A percentile compares a stretch with the other conserved stretches of the same genome.
Conservation (phyloP, 2,888 invertebrate genomes). For the Fragum whitleyi region DNA sequence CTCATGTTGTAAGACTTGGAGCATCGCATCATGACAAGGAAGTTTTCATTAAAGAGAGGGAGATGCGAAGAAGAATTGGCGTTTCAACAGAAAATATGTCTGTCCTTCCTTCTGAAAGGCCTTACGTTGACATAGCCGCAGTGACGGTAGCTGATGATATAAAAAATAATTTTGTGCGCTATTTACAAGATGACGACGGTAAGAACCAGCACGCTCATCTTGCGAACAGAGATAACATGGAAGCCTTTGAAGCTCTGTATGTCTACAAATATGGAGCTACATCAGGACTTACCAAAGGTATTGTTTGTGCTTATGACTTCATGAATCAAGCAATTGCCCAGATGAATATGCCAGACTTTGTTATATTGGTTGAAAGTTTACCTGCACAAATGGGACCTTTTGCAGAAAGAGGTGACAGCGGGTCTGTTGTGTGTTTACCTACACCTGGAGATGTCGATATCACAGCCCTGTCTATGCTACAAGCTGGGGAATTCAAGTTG, state of each 20-base stretch:
- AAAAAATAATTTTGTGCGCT: constrained; percentile 9
- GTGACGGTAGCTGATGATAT: constrained; percentile 20
- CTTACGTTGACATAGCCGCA: constrained; percentile 41
- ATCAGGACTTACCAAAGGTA: constrained; percentile 33
- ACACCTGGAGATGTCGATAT: constrained; percentile 21
- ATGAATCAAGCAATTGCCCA: not conserved
- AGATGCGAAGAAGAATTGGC: constrained; percentile 9
- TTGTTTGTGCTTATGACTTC: constrained; percentile 37
- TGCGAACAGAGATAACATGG: not conserved
- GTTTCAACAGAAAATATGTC: constrained; percentile 18
- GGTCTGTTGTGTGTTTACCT: constrained; percentile 32
- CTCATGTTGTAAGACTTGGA: constrained; percentile 43
- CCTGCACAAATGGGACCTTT: constrained; percentile 23
- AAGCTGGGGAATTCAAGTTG: constrained; percentile 28
- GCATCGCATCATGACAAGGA: not conserved
- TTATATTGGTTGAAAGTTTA: constrained; percentile 34
- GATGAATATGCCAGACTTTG: not conserved
- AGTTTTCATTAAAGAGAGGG: constrained; percentile 29
- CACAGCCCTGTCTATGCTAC: constrained; percentile 30
- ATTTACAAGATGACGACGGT: constrained; percentile 40
- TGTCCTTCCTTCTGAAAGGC: not conserved
- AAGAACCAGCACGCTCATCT: not conserved
- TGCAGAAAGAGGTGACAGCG: constrained; percentile 36
- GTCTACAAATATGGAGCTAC: constrained; percentile 42
- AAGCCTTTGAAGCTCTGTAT: not conserved